Base-by-base conservation (phyloP, 2,888 invertebrate genomes). In the Habroteleia sp. region DNA sequence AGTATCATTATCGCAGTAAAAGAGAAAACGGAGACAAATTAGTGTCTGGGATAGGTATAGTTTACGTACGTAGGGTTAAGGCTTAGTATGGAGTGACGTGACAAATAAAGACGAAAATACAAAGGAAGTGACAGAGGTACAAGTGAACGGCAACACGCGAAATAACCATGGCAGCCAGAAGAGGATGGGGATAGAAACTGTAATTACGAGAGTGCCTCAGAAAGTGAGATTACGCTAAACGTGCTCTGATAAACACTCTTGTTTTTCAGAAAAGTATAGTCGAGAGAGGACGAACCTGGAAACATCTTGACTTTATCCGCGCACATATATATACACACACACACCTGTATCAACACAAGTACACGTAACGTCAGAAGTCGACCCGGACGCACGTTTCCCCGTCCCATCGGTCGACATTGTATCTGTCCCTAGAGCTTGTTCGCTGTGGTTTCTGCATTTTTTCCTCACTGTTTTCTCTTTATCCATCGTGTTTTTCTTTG, bases 211-310 rank as follows among this genome's bases (percentile, higher is more conserved):
- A 84, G 81, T 80, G 82, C 83, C 82, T 80, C 80, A 69, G 81
- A 81, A 81, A 79, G 79, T 75, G 81, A 81, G 83, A 84, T 85
- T 84, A 84, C 83, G 82, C 80, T 84, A 83, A 85, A 85, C 81
- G 83, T 79, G 80, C 79, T 65, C 80, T 81, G 84, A 85, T 84
- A 85, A 85, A 84, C 85, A 84, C 82, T 80, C 79, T 80, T 80
- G 80, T 82, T 84, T 84, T 82, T 81, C 80, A 80, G 77, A 63
- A 63, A 68, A 77, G 77, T 39, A 42, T 41, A 35, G 66, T 13
- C 31, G 62, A 72, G 23, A 39, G 58, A 27, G 65, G 60, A 62
- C 37, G 39, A 27, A 62, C 14, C 41, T 48, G n/a, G 46, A 37
- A 29, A 46, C 44, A 29, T 29, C 65, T 71, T 39, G 42, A 29